phyloP scores from a whole-genome alignment of 1,140 invertebrate genomes.

The Brachionus rotundiformis region DNA sequence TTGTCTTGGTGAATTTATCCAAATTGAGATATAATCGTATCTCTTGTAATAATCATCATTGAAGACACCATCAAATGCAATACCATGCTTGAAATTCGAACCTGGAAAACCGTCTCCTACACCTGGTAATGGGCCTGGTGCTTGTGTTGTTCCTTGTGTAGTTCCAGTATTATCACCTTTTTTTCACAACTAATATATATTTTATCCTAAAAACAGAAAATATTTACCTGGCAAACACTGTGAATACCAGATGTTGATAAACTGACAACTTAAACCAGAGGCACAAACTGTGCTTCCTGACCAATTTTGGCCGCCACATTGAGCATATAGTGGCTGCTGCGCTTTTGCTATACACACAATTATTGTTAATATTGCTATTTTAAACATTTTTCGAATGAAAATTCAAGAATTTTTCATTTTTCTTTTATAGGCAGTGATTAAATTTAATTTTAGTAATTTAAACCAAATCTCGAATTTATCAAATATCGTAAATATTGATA shows the following conservation, averaged over 20 bases:
- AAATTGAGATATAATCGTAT: slow-evolving; percentile 10
- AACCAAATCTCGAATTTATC: too few species aligned
- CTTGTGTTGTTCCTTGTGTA: not conserved
- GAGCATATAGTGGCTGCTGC: slow-evolving; percentile 6
- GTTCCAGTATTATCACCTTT: not conserved
- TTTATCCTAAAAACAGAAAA: too few species aligned
- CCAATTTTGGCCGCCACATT: slow-evolving; percentile 21
- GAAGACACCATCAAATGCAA: not conserved
- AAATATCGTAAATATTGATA: too few species aligned
- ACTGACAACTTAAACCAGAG: not conserved
- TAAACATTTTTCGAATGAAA: too few species aligned
- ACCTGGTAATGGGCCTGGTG: not conserved
- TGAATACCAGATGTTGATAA: not conserved
- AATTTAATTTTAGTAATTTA: too few species aligned
- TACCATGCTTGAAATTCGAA: not conserved
- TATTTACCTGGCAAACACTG: slow-evolving; percentile 12
- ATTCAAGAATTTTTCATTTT: too few species aligned
- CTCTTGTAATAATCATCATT: not conserved
- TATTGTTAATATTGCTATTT: not conserved
- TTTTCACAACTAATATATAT: too few species aligned
- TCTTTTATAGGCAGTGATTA: too few species aligned
- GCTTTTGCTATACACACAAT: not conserved
- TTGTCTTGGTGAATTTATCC: not conserved
- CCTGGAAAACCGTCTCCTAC: not conserved
- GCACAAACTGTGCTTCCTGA: not conserved